A percentile compares a stretch with the other conserved stretches of the same genome.
Evolutionary conservation across 2,797 vertebrate species (phyloP).

Genomic region (Darevskia mixta): DNA sequence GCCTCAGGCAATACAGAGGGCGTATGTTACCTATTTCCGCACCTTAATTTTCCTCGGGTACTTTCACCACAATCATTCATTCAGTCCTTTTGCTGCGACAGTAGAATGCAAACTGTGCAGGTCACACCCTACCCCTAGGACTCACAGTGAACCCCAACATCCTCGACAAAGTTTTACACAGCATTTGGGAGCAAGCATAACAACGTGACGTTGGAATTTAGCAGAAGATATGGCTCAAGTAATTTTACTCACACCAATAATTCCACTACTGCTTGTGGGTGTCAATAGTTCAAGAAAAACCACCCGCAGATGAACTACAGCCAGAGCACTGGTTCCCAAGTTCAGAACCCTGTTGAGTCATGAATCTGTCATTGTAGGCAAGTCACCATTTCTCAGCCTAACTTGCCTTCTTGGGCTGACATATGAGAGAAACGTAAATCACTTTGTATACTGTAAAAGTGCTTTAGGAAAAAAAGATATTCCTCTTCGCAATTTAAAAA

Average conservation of each 20-base stretch:
- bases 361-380: neutral
- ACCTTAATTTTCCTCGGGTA: constrained; percentile 11
- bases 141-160: neutral
- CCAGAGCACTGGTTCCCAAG: neutral
- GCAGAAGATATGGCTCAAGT: constrained; percentile 7
- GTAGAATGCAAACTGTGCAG: neutral
- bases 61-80: constrained; percentile 20
- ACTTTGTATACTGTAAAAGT: neutral
- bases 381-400: neutral
- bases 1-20: neutral
- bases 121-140: neutral
- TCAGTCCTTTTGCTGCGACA: neutral
- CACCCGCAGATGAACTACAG: neutral
- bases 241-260: constrained; percentile 20
- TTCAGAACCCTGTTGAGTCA: constrained; percentile 10
- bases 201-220: constrained; percentile 1
- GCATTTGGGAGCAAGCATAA: neutral
- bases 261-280: neutral
- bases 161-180: neutral
- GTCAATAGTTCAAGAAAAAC: neutral
- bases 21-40: neutral
- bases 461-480: neutral
- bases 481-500: neutral
- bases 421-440: neutral
- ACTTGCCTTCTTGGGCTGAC: neutral